Base-by-base conservation (phyloP, 1,140 invertebrate genomes). In the Drosophila tristis region DNA sequence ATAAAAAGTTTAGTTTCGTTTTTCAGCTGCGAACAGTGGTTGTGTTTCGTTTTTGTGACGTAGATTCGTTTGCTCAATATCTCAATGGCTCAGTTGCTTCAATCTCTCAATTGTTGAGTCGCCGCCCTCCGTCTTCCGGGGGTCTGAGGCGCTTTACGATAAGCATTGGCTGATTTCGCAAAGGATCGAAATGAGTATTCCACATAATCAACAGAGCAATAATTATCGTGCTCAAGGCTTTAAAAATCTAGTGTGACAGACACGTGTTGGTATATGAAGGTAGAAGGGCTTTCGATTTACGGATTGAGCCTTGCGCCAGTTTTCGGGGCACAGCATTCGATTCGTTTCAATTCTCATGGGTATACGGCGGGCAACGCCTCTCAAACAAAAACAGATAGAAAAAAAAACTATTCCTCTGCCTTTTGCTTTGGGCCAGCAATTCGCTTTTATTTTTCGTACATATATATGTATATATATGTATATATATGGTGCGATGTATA, bases 131-230 rank as follows among this genome's bases (percentile, higher is more conserved):
- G 35, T 62, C 58, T 76, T 85, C 82, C 67, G 82, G 82, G 75
- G 84, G 84, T 78, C 80, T 89, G 13, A 89, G 59, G 11, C 84
- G 84, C 67, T 87, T 73, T 23, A 87, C 74, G 66, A 78, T 73
- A 68, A 82, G 78, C 70, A 49, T 73, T 66, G 63, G 82, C 63
- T 78, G 80, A 87, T 78, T 78, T 86, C 84, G 78, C 81, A 86
- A 87, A 70, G 75, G 74, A 79, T 87, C 59, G 66, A 89, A 87
- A 84, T 89, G 55, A 73, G 59, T 56, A 65, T 68, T 50, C 61
- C 77, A 57, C 84, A 87, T 87, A 87, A 89, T 87, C 74, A 73
- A 66, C 56, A 49, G 55, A 70, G 71, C 63, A 48, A 9, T 35
- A 35, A 35, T 35, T 70, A 64, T 74, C 51, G 55, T 71, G 49